These are phyloP conservation scores for Parauchenoglanis ngamensis DNA, from an alignment of 2,797 vertebrate genomes.

Conservation along the genomic window DNA sequence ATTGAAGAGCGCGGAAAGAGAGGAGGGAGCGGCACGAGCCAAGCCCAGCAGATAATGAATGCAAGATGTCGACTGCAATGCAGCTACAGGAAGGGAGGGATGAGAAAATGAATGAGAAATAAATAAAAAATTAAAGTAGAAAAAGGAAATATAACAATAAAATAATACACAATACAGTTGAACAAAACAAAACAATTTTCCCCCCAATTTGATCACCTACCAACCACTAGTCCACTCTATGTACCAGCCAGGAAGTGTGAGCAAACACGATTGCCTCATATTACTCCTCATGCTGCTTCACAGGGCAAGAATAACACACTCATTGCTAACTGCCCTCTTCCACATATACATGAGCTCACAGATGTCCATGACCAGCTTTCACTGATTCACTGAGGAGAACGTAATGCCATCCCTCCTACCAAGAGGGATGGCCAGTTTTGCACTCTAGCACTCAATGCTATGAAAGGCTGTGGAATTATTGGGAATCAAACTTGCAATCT, in stretches of 20 bases:
- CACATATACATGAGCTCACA: neutral
- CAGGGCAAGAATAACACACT: neutral
- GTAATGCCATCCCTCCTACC: neutral
- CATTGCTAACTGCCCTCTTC: neutral
- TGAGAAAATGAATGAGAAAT: neutral
- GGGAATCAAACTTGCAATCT: neutral
- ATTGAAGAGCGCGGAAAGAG: constrained; percentile 90
- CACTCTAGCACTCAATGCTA: no score
- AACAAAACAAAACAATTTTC: neutral
- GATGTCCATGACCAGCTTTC: neutral
- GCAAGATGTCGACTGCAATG: constrained; percentile 84
- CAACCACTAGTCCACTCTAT: neutral
- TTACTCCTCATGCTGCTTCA: neutral
- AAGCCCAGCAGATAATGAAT: constrained; percentile 94
- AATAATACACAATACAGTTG: neutral
- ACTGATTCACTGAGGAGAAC: neutral
- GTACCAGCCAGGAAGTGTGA: neutral
- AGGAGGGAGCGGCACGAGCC: constrained; percentile 77
- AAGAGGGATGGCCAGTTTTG: no score
- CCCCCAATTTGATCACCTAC: neutral
- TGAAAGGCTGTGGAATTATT: neutral
- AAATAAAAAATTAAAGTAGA: neutral
- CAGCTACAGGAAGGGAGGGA: constrained; percentile 61
- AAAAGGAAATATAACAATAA: neutral
- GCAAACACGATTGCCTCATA: neutral